Base-by-base conservation (phyloP, 2,113 vertebrate genomes). In the Chionis minor region DNA sequence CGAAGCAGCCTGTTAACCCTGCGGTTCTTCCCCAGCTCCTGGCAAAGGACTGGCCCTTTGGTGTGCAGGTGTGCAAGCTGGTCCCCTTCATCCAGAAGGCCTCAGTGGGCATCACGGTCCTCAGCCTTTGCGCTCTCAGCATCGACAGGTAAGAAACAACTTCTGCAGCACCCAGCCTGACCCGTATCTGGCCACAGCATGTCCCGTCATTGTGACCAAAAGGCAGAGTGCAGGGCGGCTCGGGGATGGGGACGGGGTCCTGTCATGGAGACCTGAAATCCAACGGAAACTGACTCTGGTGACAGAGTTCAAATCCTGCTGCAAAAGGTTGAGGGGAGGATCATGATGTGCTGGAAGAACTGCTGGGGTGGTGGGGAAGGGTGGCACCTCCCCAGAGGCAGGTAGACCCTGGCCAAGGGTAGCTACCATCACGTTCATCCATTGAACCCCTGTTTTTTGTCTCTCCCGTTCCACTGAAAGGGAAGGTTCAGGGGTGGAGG, bases 91-190 rank as follows among this genome's bases (percentile, higher is more conserved):
- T 99, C 91, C 99, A 99, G 97, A 99, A 99, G 89, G 98, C 98
- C 8, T 99, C 99, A 0, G 99, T 99, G 65, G 99, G 99, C 62
- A 99, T 99, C 95, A 99, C 99, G 0, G 99, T 99, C 61, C 98
- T 99, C 93, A 99, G 99, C 95, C 98, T 99, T 24, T 99, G 99
- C 26, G 99, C 99, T 33, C 98, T 99, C 95, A 99, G 99, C 89
- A 98, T 99, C 4, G 99, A 99, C 98, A 98, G 99, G 99, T 99
- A 91, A 98, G 95, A 16, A 35, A 16, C 38, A 4, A 0, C 38
- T 23, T 26, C 55, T 16, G 5, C 28, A 8, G 28, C n/a, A 66
- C 78, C 54, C 58, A 8, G 14, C 33, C 45, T 13, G n/a, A 3
- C 24, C 38, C 38, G 1, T 14, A 2, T 44, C 14, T 56, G 33